Evolutionary conservation across 1,140 invertebrate species (phyloP).

Genomic region (Bombus terrestris): DNA sequence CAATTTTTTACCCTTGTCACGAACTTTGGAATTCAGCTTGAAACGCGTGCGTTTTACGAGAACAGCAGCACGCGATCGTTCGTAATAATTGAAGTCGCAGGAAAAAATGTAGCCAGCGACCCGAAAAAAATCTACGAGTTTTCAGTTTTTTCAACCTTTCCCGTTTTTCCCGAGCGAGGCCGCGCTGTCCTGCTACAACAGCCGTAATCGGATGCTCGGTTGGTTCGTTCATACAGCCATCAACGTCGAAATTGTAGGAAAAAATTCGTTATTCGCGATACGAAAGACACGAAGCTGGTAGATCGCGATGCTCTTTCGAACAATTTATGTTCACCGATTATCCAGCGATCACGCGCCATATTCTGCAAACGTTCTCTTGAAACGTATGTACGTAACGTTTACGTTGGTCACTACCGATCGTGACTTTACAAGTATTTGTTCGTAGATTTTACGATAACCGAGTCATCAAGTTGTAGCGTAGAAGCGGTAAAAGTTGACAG

Average conservation of each 20-base stretch:
- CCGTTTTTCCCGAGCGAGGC: not conserved
- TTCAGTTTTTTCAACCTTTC: not conserved
- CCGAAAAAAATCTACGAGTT: slow-evolving; percentile 4
- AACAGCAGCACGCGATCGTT: not conserved
- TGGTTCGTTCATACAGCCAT: not conserved
- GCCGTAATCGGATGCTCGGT: not conserved
- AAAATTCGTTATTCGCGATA: not conserved
- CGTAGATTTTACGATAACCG: not conserved
- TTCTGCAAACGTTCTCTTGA: not conserved
- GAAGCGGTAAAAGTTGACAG: not conserved
- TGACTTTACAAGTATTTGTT: too few species aligned
- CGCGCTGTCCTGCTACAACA: not conserved
- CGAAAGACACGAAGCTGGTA: too few species aligned
- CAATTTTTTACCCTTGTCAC: slow-evolving; percentile 11
- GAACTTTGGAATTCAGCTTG: slow-evolving; percentile 15
- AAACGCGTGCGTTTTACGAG: slow-evolving; percentile 1
- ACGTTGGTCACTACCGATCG: not conserved
- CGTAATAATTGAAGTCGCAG: slow-evolving; percentile 1
- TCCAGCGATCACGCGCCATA: too few species aligned
- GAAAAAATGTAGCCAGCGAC: not conserved
- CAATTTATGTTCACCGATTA: not conserved
- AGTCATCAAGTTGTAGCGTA: not conserved
- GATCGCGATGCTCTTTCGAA: not conserved
- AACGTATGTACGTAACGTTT: not conserved
- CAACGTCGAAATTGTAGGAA: not conserved